phyloP scores from a whole-genome alignment of 2,888 invertebrate genomes.

The Oscheius myriophilus region DNA sequence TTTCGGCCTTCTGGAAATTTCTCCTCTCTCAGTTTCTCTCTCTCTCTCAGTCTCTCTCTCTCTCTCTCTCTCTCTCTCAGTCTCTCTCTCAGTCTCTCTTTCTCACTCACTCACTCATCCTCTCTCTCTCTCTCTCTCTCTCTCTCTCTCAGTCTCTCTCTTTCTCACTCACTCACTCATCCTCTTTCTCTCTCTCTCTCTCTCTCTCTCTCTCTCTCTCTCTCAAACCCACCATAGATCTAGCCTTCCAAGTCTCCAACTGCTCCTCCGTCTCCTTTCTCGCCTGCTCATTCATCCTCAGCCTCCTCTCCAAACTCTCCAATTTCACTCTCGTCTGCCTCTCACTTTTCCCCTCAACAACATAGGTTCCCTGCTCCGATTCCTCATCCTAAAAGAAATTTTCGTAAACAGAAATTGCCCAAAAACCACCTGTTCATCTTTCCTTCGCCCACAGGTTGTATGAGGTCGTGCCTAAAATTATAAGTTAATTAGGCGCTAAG shows the following conservation, averaged over 20 bases:
- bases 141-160: too few relatives aligned
- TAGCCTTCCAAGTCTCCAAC: conserved; percentile 46
- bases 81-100: background rate
- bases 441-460: conserved; percentile 19
- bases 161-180: too few relatives aligned
- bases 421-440: conserved; percentile 2
- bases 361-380: conserved; percentile 36
- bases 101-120: too few relatives aligned
- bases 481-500: too few relatives aligned
- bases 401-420: too few relatives aligned
- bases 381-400: background rate
- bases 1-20: conserved; percentile 15
- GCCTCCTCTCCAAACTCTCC: conserved; percentile 46
- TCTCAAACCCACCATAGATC: conserved; percentile 24
- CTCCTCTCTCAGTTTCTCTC: background rate
- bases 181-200: background rate
- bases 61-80: too few relatives aligned
- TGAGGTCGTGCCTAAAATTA: conserved; percentile 8
- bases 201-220: too few relatives aligned
- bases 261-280: conserved; percentile 46
- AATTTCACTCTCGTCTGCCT: conserved; percentile 49
- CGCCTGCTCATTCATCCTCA: conserved; percentile 45
- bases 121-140: background rate
- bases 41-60: too few relatives aligned
- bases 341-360: conserved; percentile 41